phyloP scores from a whole-genome alignment of 2,113 vertebrate genomes.

The Dermatemys mawii region DNA sequence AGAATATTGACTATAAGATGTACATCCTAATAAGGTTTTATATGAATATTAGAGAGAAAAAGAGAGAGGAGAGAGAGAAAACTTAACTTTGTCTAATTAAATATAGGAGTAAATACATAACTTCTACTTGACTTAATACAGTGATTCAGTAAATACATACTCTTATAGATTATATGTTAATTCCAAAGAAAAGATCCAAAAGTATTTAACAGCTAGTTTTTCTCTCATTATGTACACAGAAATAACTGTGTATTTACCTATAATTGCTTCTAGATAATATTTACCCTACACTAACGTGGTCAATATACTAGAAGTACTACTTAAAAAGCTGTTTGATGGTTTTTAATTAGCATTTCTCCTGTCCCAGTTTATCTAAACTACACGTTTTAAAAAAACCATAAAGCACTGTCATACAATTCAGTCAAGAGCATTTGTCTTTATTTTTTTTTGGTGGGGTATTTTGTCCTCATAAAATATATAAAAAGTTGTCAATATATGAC shows the following conservation, averaged over 20 bases:
- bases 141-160: not conserved
- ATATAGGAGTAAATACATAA: not conserved
- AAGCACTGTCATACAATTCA: not conserved
- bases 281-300: conserved; percentile 5
- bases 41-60: too few species aligned
- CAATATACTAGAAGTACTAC: not conserved
- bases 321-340: not conserved
- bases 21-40: not conserved
- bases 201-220: conserved; percentile 23
- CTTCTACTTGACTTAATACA: not conserved
- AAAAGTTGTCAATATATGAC: not conserved
- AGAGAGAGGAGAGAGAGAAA: too few species aligned
- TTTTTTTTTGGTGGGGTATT: not conserved
- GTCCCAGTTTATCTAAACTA: not conserved
- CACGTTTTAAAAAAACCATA: not conserved
- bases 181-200: conserved; percentile 26
- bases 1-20: not conserved
- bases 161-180: conserved; percentile 16
- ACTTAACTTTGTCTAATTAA: not conserved
- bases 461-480: conserved; percentile 17
- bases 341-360: not conserved
- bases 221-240: not conserved
- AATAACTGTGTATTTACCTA: conserved; percentile 1
- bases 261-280: conserved; percentile 36
- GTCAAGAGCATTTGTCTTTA: not conserved